phyloP scores from a whole-genome alignment of 2,797 vertebrate species.

The Cynodonichthys magdalenae region DNA sequence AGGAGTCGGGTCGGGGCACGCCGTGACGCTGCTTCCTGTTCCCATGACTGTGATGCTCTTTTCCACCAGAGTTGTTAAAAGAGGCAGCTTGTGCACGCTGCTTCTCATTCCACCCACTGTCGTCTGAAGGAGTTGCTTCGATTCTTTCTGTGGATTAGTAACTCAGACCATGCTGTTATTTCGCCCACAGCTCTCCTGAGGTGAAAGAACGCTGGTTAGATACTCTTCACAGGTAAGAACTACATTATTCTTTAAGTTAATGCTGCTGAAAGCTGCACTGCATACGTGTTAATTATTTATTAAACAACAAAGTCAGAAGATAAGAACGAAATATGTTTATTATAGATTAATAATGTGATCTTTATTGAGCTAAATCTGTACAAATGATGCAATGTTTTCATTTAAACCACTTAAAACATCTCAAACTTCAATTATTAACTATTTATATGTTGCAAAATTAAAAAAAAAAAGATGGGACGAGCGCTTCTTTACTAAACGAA shows the following conservation, averaged over 20 bases:
- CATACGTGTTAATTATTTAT: not conserved
- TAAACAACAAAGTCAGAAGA: too few relatives aligned
- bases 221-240: slow-evolving; percentile 85
- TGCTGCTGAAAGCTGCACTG: not conserved
- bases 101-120: slow-evolving; percentile 50
- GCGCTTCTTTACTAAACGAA: not conserved
- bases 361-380: too few relatives aligned
- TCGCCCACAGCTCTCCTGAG: slow-evolving; percentile 76
- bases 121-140: slow-evolving; percentile 21
- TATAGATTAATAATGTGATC: too few relatives aligned
- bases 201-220: slow-evolving; percentile 86
- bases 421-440: too few relatives aligned
- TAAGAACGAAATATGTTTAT: too few relatives aligned
- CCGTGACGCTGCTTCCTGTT: slow-evolving; percentile 90
- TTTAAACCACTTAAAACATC: too few relatives aligned
- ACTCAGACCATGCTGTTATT: slow-evolving; percentile 80
- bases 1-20: slow-evolving; percentile 61
- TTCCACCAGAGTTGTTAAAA: slow-evolving; percentile 82
- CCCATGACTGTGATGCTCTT: slow-evolving; percentile 80
- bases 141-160: slow-evolving; percentile 68
- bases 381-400: too few relatives aligned
- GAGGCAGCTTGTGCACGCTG: slow-evolving; percentile 43
- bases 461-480: not conserved
- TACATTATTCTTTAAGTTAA: not conserved
- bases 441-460: not conserved